A percentile compares a stretch with the other conserved stretches of the same genome.
Conservation (phyloP, 2,888 invertebrate genomes). For the Cinara cedri region DNA sequence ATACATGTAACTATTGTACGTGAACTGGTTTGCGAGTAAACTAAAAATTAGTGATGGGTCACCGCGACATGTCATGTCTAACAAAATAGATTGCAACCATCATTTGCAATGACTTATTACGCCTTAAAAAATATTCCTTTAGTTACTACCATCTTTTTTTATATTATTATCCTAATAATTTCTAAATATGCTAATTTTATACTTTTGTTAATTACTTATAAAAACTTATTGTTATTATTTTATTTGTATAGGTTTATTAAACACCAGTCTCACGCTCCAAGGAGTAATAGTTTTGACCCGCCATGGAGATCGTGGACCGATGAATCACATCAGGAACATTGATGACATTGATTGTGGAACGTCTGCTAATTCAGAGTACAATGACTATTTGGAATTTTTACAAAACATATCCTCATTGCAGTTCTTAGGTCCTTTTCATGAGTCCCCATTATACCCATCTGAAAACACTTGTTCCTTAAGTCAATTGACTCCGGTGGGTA, state of each 20-base stretch:
- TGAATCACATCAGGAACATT: constrained; percentile 81
- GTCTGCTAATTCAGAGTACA: constrained; percentile 22
- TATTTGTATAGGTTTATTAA: constrained; percentile 64
- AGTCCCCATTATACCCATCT: constrained; percentile 78
- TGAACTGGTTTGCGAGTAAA: no score
- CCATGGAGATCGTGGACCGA: constrained; percentile 88
- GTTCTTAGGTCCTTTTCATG: constrained; percentile 79
- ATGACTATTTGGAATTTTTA: constrained; percentile 37
- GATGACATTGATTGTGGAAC: constrained; percentile 78
- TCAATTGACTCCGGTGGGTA: constrained; percentile 74
- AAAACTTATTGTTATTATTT: no score
- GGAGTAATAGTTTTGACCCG: constrained; percentile 79
- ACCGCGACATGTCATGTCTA: no score
- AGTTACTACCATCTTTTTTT: no score
- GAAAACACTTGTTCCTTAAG: constrained; percentile 78
- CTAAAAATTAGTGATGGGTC: no score
- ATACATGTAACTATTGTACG: no score
- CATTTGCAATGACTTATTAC: no score
- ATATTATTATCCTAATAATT: no score
- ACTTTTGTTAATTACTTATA: no score
- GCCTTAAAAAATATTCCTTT: no score
- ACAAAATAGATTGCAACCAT: no score
- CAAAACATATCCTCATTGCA: constrained; percentile 55
- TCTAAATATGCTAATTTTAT: no score
- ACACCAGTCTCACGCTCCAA: constrained; percentile 71